Percentiles rank a stretch among this genome's conserved stretches.
Evolutionary conservation across 2,797 vertebrate genomes (phyloP).

Genomic region (Gobionotothen gibberifrons): DNA sequence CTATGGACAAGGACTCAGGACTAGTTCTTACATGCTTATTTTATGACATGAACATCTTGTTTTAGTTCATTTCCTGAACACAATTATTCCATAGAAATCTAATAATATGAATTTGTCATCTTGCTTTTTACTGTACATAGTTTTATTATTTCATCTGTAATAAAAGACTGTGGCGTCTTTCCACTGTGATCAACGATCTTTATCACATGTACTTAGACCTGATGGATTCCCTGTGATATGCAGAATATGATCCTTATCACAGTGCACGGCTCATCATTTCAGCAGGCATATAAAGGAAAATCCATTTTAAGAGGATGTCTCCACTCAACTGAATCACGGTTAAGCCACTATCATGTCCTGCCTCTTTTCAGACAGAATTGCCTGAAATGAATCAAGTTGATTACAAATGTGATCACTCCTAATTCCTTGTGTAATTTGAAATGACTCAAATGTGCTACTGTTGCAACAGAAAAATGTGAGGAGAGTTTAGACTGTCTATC

Average conservation of each 20-base stretch:
- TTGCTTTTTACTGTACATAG: constrained; percentile 27
- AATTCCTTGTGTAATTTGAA: constrained; percentile 49
- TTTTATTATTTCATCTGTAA: constrained; percentile 52
- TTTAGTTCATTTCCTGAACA: constrained; percentile 18
- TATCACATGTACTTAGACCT: constrained; percentile 65
- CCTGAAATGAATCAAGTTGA: constrained; percentile 67
- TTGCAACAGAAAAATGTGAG: constrained; percentile 44
- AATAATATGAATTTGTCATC: constrained; percentile 39
- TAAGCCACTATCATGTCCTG: constrained; percentile 60
- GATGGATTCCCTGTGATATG: constrained; percentile 75
- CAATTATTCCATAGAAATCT: constrained; percentile 16
- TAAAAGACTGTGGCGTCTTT: constrained; percentile 61
- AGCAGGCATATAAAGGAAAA: constrained; percentile 72
- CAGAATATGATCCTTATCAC: constrained; percentile 76
- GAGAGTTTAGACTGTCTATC: constrained; percentile 30
- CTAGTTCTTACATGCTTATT: neutral
- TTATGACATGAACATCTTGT: neutral
- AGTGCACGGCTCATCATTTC: constrained; percentile 71
- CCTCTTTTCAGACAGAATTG: constrained; percentile 61
- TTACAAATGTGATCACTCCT: constrained; percentile 68
- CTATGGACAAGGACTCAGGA: neutral
- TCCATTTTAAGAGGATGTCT: constrained; percentile 73
- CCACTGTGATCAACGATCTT: constrained; percentile 70
- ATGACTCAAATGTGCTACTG: constrained; percentile 54
- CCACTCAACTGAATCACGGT: constrained; percentile 65